Base-by-base conservation (phyloP, 1,140 invertebrate species). In the Ostrea edulis region DNA sequence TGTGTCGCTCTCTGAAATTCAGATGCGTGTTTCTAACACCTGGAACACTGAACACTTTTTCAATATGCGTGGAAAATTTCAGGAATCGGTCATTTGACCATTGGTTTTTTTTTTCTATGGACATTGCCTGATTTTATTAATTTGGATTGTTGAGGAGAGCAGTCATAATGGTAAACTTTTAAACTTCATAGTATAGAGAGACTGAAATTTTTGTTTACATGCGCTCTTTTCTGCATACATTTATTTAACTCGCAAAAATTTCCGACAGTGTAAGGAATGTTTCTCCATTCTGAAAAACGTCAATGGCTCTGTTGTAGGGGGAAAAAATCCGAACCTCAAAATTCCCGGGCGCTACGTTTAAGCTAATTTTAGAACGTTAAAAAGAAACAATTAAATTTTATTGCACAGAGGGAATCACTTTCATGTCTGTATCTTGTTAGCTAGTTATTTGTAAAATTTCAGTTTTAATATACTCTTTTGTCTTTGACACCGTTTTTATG, bases 361-460 rank as follows among this genome's bases (percentile, higher is more conserved):
- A 5, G 25, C 68, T 35, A 29, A 25, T 77, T 77, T 77, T 77
- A 77, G 68, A 77, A 77, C 9, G 68, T 77, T 77, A 77, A 77
- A 25, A 77, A 77, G 22, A 14, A 35, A 77, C 68, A 77, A 77
- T 77, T 77, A 77, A 77, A 77, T 77, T 77, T 77, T 77, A 77
- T 77, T 77, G 68, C 68, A 77, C 22, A 77, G 22, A 77, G 68
- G 29, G 68, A 25, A 35, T 77, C 12, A 25, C 68, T 77, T 77
- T 77, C 68, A 77, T 29, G 68, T 77, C 22, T 77, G 68, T 29
- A 35, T 25, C 68, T 77, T 35, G 68, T 77, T 77, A 77, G 68
- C 25, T 77, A 77, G 68, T 12, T 77, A 77, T 77, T 77, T 77
- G 68, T 77, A 77, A 77, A 77, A 77, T 77, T 77, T 77, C 68